phyloP scores from a whole-genome alignment of 2,113 vertebrate species.

The Charina bottae region DNA sequence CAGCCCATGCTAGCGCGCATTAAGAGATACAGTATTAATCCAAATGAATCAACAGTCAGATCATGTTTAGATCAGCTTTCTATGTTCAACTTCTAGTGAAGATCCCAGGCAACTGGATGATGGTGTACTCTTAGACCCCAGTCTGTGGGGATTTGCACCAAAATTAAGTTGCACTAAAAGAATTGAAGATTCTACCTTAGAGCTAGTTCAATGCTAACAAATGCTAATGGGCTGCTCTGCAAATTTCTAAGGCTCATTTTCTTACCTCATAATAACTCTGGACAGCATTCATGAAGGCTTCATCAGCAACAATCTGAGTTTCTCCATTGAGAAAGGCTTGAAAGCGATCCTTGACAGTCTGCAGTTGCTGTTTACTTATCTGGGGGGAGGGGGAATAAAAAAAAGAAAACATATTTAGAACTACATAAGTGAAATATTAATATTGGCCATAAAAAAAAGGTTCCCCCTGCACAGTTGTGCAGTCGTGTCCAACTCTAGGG shows the following conservation, averaged over 20 bases:
- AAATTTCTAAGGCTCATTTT: not conserved
- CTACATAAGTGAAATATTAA: not conserved
- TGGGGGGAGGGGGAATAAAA: constrained; percentile 68
- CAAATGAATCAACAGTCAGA: not conserved
- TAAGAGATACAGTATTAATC: not conserved
- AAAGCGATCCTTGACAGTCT: constrained; percentile 96
- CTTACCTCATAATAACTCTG: constrained; percentile 98
- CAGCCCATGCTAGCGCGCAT: not conserved
- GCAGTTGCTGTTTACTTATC: constrained; percentile 97
- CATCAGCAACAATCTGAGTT: constrained; percentile 97
- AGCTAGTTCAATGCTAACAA: not conserved
- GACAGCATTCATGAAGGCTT: constrained; percentile 98
- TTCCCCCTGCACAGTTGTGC: too few species aligned
- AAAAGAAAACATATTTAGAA: not conserved
- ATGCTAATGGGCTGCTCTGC: not conserved
- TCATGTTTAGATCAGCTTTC: not conserved
- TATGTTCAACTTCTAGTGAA: not conserved
- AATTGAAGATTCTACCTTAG: not conserved
- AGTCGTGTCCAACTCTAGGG: too few species aligned
- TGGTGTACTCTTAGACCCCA: not conserved
- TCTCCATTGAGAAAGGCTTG: constrained; percentile 96
- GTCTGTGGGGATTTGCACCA: too few species aligned
- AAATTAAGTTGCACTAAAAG: not conserved
- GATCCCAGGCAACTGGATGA: not conserved
- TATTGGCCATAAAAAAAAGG: not conserved